Evolutionary conservation across 2,888 invertebrate species (phyloP), one percentile per base, ranked within the genome.

Genomic region (Deilephila elpenor): DNA sequence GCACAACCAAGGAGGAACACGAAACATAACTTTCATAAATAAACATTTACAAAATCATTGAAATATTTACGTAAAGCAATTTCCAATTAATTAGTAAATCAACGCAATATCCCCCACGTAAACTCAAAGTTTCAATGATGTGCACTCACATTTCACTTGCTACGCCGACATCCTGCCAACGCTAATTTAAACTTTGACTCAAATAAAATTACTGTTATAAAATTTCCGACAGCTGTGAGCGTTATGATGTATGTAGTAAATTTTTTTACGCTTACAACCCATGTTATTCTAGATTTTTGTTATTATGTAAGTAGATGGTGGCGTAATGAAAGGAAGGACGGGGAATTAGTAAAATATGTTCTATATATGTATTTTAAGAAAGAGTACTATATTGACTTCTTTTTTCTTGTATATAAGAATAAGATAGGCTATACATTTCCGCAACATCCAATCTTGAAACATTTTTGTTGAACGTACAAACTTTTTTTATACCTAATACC

Each of bases 131-230:
- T 64, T 44, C 64, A 64, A 44, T 20, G 37, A 64, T 20, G 37
- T n/a, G 20, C 4, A 11, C n/a, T 11, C 64, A 64, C 64, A 44
- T 37, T 11, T 8, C 64, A 44, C n/a, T 20, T 64, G 11, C 20
- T 64, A 64, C 37, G 64, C 1, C 44, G 64, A 51, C 51, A 67
- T 51, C 5, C 44, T 62, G 62, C 11, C 67, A 73, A 44, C 70
- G 64, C 74, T 75, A 71, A 75, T 72, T 75, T 71, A 74, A 75
- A 74, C 72, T 74, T 74, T 61, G 44, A 44, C 67, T 20, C 51
- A 71, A 71, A 51, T 59, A 59, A 71, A 71, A 59, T 71, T 60
- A 60, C 25, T 4, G 37, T 5, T 44, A n/a, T 71, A 60, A 29
- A 5, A 71, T 60, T 34, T 34, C 5, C 37, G 44, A 53, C 20